Conservation (phyloP, 2,797 vertebrate species). For the Sciurus carolinensis region DNA sequence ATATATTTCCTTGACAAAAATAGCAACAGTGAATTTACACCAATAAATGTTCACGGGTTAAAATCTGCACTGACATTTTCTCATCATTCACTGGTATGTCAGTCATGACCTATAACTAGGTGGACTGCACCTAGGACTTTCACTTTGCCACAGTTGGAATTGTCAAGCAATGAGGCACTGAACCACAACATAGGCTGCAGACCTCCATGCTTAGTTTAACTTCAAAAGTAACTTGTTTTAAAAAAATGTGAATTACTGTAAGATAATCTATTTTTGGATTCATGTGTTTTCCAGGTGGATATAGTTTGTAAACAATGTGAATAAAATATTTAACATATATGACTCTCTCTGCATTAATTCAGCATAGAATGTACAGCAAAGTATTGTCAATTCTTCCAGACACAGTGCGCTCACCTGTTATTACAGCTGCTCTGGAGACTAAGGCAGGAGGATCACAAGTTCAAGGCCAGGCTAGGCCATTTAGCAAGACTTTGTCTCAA, state of each 20-base stretch:
- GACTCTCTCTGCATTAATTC: neutral
- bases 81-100: neutral
- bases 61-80: conserved; percentile 60
- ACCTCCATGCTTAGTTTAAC: conserved; percentile 49
- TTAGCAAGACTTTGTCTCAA: too few species aligned
- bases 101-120: neutral
- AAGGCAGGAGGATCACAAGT: too few species aligned
- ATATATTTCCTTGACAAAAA: conserved; percentile 62
- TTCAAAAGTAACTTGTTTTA: conserved; percentile 59
- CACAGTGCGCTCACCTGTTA: too few species aligned
- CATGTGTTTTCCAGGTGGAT: conserved; percentile 78
- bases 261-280: conserved; percentile 81
- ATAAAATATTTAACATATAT: conserved; percentile 86
- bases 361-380: neutral
- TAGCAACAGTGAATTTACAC: conserved; percentile 15
- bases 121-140: neutral
- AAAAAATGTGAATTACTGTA: conserved; percentile 82
- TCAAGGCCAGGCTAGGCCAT: too few species aligned
- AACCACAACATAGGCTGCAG: neutral
- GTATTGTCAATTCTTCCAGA: too few species aligned
- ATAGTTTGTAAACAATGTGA: conserved; percentile 84
- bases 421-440: too few species aligned
- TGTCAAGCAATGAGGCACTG: neutral
- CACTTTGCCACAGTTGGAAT: neutral
- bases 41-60: conserved; percentile 5